Evolutionary conservation across 2,797 vertebrate species (phyloP), one percentile per base, ranked within the genome.

Genomic region (Danio tinwini): DNA sequence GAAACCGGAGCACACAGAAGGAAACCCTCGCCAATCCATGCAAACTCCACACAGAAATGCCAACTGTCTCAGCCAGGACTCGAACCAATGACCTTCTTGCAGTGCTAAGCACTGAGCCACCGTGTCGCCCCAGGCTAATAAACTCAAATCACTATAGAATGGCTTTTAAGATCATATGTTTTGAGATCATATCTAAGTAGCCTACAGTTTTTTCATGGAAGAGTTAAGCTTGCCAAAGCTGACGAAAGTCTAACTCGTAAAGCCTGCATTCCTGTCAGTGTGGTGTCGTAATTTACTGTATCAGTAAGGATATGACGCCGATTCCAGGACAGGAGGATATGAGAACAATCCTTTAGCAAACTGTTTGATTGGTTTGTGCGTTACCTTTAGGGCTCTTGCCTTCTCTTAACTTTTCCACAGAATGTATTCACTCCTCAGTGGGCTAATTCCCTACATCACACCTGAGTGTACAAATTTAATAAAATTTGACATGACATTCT

Each of bases 321-420:
- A 81, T 82, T 68, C 74, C 81, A 81, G 80, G 62, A 80, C 52
- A 83, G 45, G 53, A 85, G 83, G 85, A 88, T 81, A 80, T 64
- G 19, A 64, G 74, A 72, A 68, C 80, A 56, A 69, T 76, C 81
- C 73, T 21, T 83, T 39, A 44, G 58, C 77, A 84, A 85, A 82
- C 79, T 55, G 10, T 56, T 39, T 55, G 61, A 73, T 80, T 9
- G 47, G 45, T 63, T 77, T 80, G 70, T 12, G 19, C 55, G 55
- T 49, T 55, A 47, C 56, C 40, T 29, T 42, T 17, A 6, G 55
- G 29, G 47, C 17, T 59, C 55, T 49, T 3, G n/a, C n/a, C n/a
- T n/a, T n/a, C 17, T 47, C 19, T 62, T 16, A 61, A 59, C 10
- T 39, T 42, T 56, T 78, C 19, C 21, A 13, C 17, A 0, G 21